Conservation (phyloP, 1,140 invertebrate species). For the Hydropsyche tenuis region DNA sequence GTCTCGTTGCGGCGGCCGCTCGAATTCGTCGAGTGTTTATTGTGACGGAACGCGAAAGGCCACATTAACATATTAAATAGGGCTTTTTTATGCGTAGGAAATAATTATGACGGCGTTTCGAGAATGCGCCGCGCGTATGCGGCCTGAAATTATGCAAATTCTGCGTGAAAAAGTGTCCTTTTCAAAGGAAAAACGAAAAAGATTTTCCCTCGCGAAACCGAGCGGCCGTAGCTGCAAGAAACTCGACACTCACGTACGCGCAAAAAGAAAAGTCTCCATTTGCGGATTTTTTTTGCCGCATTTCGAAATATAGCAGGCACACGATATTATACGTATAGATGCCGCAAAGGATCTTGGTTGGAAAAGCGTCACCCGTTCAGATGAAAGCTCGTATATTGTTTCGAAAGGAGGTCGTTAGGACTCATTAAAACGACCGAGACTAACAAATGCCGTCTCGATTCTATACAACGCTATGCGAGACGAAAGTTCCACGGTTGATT, state of each 20-base stretch:
- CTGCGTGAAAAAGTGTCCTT: not conserved
- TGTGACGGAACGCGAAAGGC: too few species aligned
- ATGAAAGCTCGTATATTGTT: not conserved
- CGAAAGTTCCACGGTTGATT: too few species aligned
- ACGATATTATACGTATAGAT: too few species aligned
- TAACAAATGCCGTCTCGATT: not conserved
- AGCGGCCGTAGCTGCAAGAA: not conserved
- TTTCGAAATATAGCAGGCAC: too few species aligned
- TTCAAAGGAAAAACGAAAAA: not conserved
- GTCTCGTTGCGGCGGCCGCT: too few species aligned
- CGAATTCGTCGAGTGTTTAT: too few species aligned
- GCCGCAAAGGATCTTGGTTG: not conserved
- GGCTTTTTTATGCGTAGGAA: constrained; percentile 2
- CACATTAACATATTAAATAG: constrained; percentile 10
- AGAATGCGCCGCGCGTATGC: constrained; percentile 8
- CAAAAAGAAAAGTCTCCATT: not conserved
- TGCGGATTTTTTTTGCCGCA: too few species aligned
- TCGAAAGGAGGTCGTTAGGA: not conserved
- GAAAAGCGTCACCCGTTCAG: not conserved
- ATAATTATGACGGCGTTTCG: constrained; percentile 13
- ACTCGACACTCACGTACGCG: not conserved
- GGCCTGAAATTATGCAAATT: constrained; percentile 13
- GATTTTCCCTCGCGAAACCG: not conserved
- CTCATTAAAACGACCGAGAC: constrained; percentile 9
- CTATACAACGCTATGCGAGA: not conserved